Base-by-base conservation (phyloP, 2,797 vertebrate species). In the Eidolon dupreanum region DNA sequence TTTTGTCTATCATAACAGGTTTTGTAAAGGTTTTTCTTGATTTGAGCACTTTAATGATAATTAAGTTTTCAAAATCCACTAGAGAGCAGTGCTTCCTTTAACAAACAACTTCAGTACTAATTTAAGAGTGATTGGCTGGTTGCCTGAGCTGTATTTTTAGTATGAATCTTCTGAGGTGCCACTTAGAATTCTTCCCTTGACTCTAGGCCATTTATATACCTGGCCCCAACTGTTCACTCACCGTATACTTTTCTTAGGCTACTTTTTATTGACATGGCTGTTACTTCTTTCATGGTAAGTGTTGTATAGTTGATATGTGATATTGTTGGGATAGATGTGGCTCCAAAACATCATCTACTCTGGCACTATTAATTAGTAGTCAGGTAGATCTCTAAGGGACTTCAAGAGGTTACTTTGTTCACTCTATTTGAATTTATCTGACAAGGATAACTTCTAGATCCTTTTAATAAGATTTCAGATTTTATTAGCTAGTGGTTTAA, bases 391-490 rank as follows among this genome's bases (percentile, higher is more conserved):
- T 86, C 31, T 53, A 66, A 94, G 51, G 65, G 55, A 86, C 36
- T 92, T 94, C 16, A 75, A 26, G 53, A 86, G 8, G 15, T 94
- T 90, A 24, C 36, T 78, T 3, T 74, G 43, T 73, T 59, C 5
- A 31, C 49, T 71, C 24, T 61, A 38, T 83, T 88, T 90, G 49
- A 10, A 84, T 85, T 94, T 43, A 75, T 91, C 66, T 88, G 24
- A 73, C 17, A 88, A 63, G 4, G 9, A 61, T 71, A 93, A 90
- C 31, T n/a, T 38, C 53, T 94, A 91, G 24, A 38, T 83, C 24
- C 24, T 82, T 93, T 88, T 90, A 90, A 59, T 75, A 61, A 90
- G 26, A 46, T 91, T 79, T 96, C 17, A 61, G 41, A 46, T 96
- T 12, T 24, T 65, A 65, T 65, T 90, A 51, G 26, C 51, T 71